Base-by-base conservation (phyloP, 2,888 invertebrate species). In the Scaptomyza flava region DNA sequence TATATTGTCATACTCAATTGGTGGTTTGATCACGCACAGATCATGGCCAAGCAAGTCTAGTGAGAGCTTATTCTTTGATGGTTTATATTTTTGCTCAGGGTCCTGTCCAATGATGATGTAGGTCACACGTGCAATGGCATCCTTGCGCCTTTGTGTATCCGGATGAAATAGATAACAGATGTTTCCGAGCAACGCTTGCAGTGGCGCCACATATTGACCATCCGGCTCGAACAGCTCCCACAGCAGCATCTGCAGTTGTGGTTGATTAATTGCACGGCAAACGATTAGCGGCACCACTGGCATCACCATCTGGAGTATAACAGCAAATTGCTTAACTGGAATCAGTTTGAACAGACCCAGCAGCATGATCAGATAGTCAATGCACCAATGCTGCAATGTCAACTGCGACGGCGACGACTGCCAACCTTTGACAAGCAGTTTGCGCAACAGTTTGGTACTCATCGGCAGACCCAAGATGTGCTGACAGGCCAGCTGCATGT, bases 401-500 rank as follows among this genome's bases (percentile, higher is more conserved):
- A 1, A 14, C n/a, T 12, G 17, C 23, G 12, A 17, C 17, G 17
- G 2, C 20, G 30, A 12, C 0, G 58, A 20, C 11, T 59, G 30
- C 79, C 70, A 81, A 27, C 57, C 76, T 6, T 20, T 43, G 0
- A 62, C 14, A 1, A 90, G 68, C 5, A 92, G 59, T 61, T 90
- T 85, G 0, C 80, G 72, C 34, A 92, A 38, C 11, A 92, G 57
- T n/a, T 77, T 59, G 0, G 74, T 42, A 33, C 79, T 90, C 33
- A 92, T 47, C 2, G 92, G 92, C 33, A 92, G 33, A 0, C 92
- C 92, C 0, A 92, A 48, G 3, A 90, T 85, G 5, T 82, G 81
- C 0, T 80, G 58, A 0, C 72, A 72, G 3, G 72, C 60, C 8
- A 90, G 63, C 12, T 83, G 73, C 0, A 58, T 9, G 20, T 88